Base-by-base conservation (phyloP, 2,888 invertebrate genomes). In the Temnothorax rugatulus region DNA sequence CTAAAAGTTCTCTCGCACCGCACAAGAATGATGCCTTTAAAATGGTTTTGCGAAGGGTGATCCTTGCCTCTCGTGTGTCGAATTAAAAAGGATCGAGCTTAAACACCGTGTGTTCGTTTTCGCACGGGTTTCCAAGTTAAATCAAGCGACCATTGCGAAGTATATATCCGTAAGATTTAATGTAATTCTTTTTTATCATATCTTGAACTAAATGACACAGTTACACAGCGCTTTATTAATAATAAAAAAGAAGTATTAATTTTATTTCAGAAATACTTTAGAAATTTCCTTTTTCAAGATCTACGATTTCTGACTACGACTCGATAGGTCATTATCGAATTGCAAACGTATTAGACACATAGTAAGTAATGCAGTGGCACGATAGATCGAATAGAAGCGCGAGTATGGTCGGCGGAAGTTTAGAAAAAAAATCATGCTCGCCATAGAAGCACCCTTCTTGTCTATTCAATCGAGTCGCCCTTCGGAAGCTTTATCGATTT, bases 1-100 rank as follows among this genome's bases (percentile, higher is more conserved):
- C 91, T 94, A 93, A 94, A 92, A 94, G 94, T 93, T 88, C 83
- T 87, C 87, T 82, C 74, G 64, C 88, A 69, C 71, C 83, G 79
- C 84, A 83, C 84, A 86, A 76, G 77, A 59, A 88, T 82, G 77
- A 66, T 82, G 84, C 88, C 89, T 89, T 90, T 88, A 86, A 90
- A 90, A 87, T 75, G 71, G 86, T 84, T 83, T 71, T 84, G 77
- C 71, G 88, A 88, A 83, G 86, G 90, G 88, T 85, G 88, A 84
- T 79, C 75, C 83, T 82, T 86, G 68, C 71, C 75, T 34, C 38
- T 18, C 47, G 41, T 54, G 73, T 81, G 86, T 81, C 76, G 86
- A 87, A 90, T 90, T 87, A 90, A 90, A 91, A 90, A 61, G 57
- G 83, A 61, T 61, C 83, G 63, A 87, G 82, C 88, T 92, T 91